Conservation (phyloP, 2,797 vertebrate species). For the Eulemur rubriventer region DNA sequence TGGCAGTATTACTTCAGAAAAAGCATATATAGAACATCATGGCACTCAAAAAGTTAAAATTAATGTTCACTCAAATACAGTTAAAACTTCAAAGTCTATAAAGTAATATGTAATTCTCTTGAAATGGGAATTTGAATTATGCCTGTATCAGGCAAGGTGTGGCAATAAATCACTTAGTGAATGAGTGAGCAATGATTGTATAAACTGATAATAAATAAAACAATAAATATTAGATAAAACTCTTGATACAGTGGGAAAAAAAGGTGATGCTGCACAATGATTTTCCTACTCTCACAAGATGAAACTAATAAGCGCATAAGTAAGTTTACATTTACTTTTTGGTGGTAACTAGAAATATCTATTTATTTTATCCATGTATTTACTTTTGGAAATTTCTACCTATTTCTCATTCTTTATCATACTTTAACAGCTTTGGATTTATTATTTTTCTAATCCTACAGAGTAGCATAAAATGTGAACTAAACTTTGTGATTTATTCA, state of each 20-base stretch:
- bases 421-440: conserved; percentile 13
- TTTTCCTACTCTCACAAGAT: conserved; percentile 30
- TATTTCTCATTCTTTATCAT: not conserved
- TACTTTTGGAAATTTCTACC: conserved; percentile 24
- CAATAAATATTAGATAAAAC: not conserved
- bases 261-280: not conserved
- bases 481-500: conserved; percentile 30
- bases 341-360: not conserved
- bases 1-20: not conserved
- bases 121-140: not conserved
- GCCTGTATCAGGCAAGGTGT: not conserved
- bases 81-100: conserved; percentile 31
- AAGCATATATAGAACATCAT: not conserved
- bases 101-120: not conserved
- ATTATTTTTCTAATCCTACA: conserved; percentile 27
- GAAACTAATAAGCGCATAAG: not conserved
- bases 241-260: not conserved
- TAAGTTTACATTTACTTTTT: conserved; percentile 49
- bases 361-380: not conserved
- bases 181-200: not conserved
- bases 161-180: conserved; percentile 19
- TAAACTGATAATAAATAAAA: not conserved
- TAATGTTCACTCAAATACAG: conserved; percentile 17
- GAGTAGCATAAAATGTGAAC: not conserved
- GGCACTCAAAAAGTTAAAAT: conserved; percentile 44